phyloP scores from a whole-genome alignment of 2,888 invertebrate genomes.

The Plebejus melissa region DNA sequence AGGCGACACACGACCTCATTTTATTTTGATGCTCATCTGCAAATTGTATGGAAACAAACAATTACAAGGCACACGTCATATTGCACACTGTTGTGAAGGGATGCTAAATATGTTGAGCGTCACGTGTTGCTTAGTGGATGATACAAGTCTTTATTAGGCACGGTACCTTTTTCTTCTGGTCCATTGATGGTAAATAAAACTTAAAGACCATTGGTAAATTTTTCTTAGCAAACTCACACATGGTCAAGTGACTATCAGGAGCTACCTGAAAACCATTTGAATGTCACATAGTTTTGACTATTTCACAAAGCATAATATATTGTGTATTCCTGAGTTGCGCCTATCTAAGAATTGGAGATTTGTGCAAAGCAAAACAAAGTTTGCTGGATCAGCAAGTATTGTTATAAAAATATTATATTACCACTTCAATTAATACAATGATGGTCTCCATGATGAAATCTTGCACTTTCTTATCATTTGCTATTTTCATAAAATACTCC shows the following conservation, averaged over 20 bases:
- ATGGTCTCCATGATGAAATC: conserved; percentile 62
- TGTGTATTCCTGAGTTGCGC: neutral
- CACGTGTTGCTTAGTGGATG: too few relatives aligned
- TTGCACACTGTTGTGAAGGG: too few relatives aligned
- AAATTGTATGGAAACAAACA: too few relatives aligned
- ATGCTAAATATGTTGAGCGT: too few relatives aligned
- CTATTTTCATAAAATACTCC: conserved; percentile 50
- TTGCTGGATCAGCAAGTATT: neutral
- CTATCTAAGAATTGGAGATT: too few relatives aligned
- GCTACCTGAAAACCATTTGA: conserved; percentile 58
- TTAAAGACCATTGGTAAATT: conserved; percentile 62
- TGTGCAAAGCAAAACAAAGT: too few relatives aligned
- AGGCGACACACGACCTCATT: too few relatives aligned
- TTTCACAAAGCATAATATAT: neutral
- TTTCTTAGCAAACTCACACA: conserved; percentile 76
- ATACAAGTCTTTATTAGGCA: neutral
- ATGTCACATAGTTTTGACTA: neutral
- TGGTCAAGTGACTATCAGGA: conserved; percentile 66
- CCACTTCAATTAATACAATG: conserved; percentile 55
- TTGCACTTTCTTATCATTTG: conserved; percentile 61
- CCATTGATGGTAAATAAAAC: conserved; percentile 65
- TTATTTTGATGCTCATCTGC: too few relatives aligned
- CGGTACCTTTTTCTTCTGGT: conserved; percentile 65
- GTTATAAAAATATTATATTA: conserved; percentile 40
- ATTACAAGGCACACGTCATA: too few relatives aligned